Conservation (phyloP, 2,797 vertebrate genomes). For the Manis crassicaudata region DNA sequence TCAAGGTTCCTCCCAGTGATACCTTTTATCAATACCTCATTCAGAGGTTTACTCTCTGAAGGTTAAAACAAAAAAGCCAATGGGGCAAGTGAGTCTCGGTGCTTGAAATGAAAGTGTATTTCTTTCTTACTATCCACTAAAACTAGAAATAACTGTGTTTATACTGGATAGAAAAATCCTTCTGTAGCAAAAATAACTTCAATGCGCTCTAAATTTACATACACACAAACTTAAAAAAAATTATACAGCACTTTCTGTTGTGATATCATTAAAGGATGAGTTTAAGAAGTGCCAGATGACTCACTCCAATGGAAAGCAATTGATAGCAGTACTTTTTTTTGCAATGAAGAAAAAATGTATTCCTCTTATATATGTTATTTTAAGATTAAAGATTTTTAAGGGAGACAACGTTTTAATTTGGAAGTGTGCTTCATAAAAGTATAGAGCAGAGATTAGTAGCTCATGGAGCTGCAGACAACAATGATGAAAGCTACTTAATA, state of each 20-base stretch:
- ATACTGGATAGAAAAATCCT: background rate
- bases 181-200: slow-evolving; percentile 36
- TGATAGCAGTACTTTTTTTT: slow-evolving; percentile 61
- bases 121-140: background rate
- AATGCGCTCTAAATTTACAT: slow-evolving; percentile 42
- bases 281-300: slow-evolving; percentile 69
- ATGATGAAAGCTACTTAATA: slow-evolving; percentile 10
- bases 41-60: background rate
- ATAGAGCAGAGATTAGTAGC: background rate
- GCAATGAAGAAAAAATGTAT: slow-evolving; percentile 58
- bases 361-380: slow-evolving; percentile 70
- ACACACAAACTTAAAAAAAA: background rate
- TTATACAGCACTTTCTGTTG: slow-evolving; percentile 45
- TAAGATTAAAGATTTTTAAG: slow-evolving; percentile 61
- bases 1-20: background rate
- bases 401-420: slow-evolving; percentile 50
- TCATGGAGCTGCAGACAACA: background rate
- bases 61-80: background rate
- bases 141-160: slow-evolving; percentile 38
- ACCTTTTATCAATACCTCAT: background rate
- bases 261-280: slow-evolving; percentile 70
- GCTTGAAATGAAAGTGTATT: background rate
- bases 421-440: background rate
- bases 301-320: slow-evolving; percentile 62
- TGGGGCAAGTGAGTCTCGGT: background rate